Evolutionary conservation across 37 sponge, comb jelly and placozoan genomes (phyloP), one percentile per base, ranked within the genome.

Genomic region (Lycopodina hypogea): DNA sequence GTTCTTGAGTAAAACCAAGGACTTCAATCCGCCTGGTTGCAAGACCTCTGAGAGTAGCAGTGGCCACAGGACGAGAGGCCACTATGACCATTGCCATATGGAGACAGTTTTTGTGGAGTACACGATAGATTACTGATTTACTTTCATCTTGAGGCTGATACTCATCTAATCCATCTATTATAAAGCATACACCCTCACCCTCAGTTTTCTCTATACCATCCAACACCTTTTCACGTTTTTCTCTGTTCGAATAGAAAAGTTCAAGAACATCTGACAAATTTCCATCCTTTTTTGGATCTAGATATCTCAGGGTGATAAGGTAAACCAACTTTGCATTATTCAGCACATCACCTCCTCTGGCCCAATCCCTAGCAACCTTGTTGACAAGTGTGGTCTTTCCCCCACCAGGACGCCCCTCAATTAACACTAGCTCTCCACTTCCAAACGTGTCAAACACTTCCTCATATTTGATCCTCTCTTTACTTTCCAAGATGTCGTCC

Each of bases 81-180:
- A n/a, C n/a, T n/a, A n/a, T n/a, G n/a, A n/a, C n/a, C n/a, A n/a
- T n/a, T n/a, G n/a, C n/a, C n/a, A n/a, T n/a, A 48, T 33, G 79
- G 3, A 77, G 78, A 40, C 2, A 12, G 15, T 42, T 24, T 62
- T 60, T 40, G 12, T 19, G 6, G 23, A 77, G 21, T 8, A 77
- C 8, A 22, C 64, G 22, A 23, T 35, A 39, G 33, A 75, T n/a
- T n/a, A n/a, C n/a, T n/a, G n/a, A n/a, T n/a, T n/a, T n/a, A n/a
- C n/a, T n/a, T n/a, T n/a, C n/a, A 4, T 12, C 33, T 39, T 4
- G 14, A 2, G 41, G 29, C 1, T 65, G 15, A 41, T 77, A 77
- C 50, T 77, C 78, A 41, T 77, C 78, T 17, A 77, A 29, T 24
- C 78, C 78, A 77, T 77, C 78, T 23, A 77, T n/a, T n/a, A n/a